A percentile compares a stretch with the other conserved stretches of the same genome.
Evolutionary conservation across 2,797 vertebrate genomes (phyloP).

Genomic region (Chaenodraco wilsoni): DNA sequence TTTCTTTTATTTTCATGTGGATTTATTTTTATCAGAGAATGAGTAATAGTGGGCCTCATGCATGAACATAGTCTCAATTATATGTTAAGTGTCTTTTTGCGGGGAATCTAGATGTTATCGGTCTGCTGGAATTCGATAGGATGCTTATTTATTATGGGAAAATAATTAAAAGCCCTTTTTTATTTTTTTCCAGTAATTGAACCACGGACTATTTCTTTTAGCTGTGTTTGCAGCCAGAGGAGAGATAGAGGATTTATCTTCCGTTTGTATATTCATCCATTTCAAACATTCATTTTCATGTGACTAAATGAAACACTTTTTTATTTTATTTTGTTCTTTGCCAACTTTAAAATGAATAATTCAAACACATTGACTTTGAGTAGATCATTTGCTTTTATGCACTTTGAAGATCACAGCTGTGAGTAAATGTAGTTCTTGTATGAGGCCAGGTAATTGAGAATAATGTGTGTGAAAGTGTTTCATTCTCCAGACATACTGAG

Average conservation of each 20-base stretch:
- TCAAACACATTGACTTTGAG: slow-evolving; percentile 15
- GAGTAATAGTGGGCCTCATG: slow-evolving; percentile 45
- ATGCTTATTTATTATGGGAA: slow-evolving; percentile 37
- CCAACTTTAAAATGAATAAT: slow-evolving; percentile 16
- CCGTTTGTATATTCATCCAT: not conserved
- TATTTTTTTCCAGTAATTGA: slow-evolving; percentile 9
- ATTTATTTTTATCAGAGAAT: slow-evolving; percentile 40
- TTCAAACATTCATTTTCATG: slow-evolving; percentile 4
- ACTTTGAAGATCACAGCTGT: slow-evolving; percentile 67
- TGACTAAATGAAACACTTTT: slow-evolving; percentile 10
- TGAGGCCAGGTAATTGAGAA: slow-evolving; percentile 28
- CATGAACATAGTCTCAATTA: slow-evolving; percentile 32
- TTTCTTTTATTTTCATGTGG: slow-evolving; percentile 48
- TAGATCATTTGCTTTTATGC: slow-evolving; percentile 54
- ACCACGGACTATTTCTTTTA: not conserved
- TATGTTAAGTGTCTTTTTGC: slow-evolving; percentile 20
- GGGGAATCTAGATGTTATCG: slow-evolving; percentile 20
- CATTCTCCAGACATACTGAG: slow-evolving; percentile 25
- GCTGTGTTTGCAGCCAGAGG: slow-evolving; percentile 19
- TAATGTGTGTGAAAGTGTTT: slow-evolving; percentile 31
- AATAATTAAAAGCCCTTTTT: slow-evolving; percentile 2
- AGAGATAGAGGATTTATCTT: not conserved
- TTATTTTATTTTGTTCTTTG: slow-evolving; percentile 16
- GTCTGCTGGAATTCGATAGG: slow-evolving; percentile 10
- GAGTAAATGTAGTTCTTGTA: slow-evolving; percentile 57